Evolutionary conservation across 2,113 vertebrate genomes (phyloP), one percentile per base, ranked within the genome.

Genomic region (Cottus gobio): DNA sequence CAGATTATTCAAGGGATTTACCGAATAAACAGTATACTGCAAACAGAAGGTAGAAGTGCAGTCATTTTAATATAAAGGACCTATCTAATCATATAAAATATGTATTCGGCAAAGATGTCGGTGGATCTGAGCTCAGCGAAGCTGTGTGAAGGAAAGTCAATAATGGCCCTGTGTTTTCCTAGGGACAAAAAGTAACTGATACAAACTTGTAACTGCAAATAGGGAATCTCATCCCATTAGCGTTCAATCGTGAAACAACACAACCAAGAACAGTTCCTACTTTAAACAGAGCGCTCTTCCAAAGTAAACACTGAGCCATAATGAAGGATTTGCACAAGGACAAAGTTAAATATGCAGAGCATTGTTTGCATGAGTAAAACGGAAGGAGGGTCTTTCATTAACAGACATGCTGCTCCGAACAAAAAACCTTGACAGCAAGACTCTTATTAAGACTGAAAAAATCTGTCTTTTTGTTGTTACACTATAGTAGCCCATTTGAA

Each of bases 141-240:
- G 24, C 46, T 7, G 22, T 13, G 15, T 75, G 24, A 34, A 54
- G 61, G 9, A 52, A 72, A 74, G 57, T 44, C 30, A 52, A 28
- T 48, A 81, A 71, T 8, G 9, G 15, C 30, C n/a, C 0, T 0
- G 1, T 52, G 31, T 39, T 68, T 58, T 64, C 31, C 4, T 34
- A 37, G 69, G 50, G 69, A 74, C 39, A 52, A 34, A 11, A 42
- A 52, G 44, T 60, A 46, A 20, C 37, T 24, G 70, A 86, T 61
- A 42, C 62, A 58, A 85, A 70, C n/a, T 64, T 80, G 71, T 82
- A 63, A 65, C 70, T 69, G 62, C 54, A 80, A 77, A 80, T 36
- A 76, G 73, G 63, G 62, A 77, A 77, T 77, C 39, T 83, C 65
- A 65, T 57, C 63, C 48, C 60, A 83, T 83, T 78, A 36, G 66